These are phyloP conservation scores for Pontoporia blainvillei DNA, from an alignment of 2,113 vertebrate species.

Conservation along the genomic window DNA sequence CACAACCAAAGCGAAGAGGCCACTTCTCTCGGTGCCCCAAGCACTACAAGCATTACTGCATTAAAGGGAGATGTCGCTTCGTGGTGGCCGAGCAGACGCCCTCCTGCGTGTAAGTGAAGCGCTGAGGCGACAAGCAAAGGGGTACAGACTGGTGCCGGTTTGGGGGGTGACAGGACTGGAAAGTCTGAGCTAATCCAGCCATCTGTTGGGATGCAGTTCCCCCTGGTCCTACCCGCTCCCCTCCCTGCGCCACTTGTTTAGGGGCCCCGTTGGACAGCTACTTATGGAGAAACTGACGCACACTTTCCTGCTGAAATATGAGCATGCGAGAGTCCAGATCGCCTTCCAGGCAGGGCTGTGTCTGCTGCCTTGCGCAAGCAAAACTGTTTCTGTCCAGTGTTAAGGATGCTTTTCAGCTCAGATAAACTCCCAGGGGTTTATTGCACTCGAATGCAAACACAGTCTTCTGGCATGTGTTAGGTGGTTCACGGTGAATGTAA, in stretches of 20 bases:
- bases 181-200: constrained; percentile 31
- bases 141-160: not conserved
- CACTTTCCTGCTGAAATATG: not conserved
- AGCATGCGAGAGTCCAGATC: not conserved
- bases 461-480: not conserved
- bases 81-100: constrained; percentile 79
- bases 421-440: not conserved
- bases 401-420: not conserved
- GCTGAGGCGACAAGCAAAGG: not conserved
- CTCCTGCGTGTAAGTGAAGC: constrained; percentile 83
- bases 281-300: constrained; percentile 34
- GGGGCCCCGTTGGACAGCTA: not conserved
- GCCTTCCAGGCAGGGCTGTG: not conserved
- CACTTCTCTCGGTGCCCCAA: constrained; percentile 87
- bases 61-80: constrained; percentile 88
- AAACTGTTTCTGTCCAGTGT: not conserved
- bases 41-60: constrained; percentile 83
- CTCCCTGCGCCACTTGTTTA: not conserved
- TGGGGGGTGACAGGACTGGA: not conserved
- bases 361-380: not conserved
- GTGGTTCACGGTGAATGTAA: not conserved
- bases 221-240: not conserved
- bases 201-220: not conserved
- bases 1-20: constrained; percentile 68
- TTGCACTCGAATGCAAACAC: not conserved